Percentiles rank a stretch among this genome's conserved stretches.
Conservation (phyloP, 2,888 invertebrate genomes). For the Listrodromus nycthemerus region DNA sequence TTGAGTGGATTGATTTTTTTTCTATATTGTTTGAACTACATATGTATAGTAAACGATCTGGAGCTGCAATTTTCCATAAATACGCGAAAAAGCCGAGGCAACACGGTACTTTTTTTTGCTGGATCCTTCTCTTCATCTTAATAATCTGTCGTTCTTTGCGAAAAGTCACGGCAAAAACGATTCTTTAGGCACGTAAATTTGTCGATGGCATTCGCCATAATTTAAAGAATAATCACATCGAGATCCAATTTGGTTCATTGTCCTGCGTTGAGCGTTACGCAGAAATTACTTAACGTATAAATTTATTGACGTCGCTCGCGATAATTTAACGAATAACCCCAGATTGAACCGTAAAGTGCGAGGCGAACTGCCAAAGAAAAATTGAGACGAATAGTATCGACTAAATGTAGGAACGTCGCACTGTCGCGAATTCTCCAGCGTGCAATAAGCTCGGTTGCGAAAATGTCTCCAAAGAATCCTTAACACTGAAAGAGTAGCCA, state of each 20-base stretch:
- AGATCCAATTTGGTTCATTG: neutral
- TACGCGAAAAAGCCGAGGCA: neutral
- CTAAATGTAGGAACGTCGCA: conserved; percentile 44
- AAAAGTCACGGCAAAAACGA: neutral
- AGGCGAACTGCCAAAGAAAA: conserved; percentile 29
- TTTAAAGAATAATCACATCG: neutral
- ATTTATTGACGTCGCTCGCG: neutral
- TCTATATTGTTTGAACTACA: neutral
- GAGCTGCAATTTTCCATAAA: neutral
- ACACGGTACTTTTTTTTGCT: neutral
- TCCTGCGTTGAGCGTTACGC: too few species aligned
- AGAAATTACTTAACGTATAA: too few species aligned
- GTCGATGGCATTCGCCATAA: neutral
- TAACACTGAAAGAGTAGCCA: conserved; percentile 2
- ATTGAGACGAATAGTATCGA: conserved; percentile 53
- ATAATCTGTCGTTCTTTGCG: neutral
- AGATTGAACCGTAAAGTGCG: neutral
- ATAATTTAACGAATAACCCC: neutral
- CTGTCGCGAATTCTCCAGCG: conserved; percentile 52
- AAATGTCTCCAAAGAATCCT: conserved; percentile 35
- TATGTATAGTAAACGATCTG: neutral
- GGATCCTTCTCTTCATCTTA: neutral
- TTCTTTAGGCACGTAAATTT: too few species aligned
- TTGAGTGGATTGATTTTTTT: neutral
- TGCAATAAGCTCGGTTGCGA: conserved; percentile 55